phyloP scores from a whole-genome alignment of 2,797 vertebrate species.

The Orientallactaga sibirica region DNA sequence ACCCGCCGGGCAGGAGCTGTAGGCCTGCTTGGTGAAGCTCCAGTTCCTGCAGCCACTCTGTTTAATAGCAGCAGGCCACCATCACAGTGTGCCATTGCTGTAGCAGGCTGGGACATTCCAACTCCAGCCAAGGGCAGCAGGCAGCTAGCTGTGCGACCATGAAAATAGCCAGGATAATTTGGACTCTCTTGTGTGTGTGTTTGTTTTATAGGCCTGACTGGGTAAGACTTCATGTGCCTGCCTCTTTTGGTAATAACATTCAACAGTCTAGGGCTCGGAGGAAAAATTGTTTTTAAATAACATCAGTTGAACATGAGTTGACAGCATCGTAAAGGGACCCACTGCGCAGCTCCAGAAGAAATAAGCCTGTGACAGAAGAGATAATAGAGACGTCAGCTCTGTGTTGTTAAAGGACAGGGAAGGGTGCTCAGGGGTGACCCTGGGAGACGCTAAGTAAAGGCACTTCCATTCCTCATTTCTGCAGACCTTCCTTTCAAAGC shows the following conservation, averaged over 20 bases:
- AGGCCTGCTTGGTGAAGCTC: not conserved
- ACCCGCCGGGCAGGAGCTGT: not conserved
- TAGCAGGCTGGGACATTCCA: not conserved
- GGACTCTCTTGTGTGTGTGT: not conserved
- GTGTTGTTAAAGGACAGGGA: not conserved
- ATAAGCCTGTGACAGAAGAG: not conserved
- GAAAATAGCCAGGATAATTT: not conserved
- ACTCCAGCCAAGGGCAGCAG: not conserved
- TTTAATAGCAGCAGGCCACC: not conserved
- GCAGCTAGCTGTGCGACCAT: not conserved
- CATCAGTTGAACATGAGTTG: not conserved
- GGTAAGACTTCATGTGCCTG: not conserved
- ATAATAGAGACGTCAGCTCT: not conserved
- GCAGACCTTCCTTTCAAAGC: not conserved
- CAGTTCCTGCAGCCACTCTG: not conserved
- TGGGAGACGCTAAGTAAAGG: rapidly evolving
- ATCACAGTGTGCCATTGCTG: not conserved
- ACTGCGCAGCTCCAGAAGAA: not conserved
- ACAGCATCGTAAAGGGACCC: not conserved
- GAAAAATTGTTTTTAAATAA: conserved; percentile 38
- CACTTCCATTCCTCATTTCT: not conserved
- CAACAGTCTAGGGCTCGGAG: not conserved
- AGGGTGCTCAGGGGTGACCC: rapidly evolving
- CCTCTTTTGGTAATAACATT: conserved; percentile 24
- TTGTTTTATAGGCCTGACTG: not conserved